Conservation (phyloP, 2,113 vertebrate genomes). For the Gobio gobio region DNA sequence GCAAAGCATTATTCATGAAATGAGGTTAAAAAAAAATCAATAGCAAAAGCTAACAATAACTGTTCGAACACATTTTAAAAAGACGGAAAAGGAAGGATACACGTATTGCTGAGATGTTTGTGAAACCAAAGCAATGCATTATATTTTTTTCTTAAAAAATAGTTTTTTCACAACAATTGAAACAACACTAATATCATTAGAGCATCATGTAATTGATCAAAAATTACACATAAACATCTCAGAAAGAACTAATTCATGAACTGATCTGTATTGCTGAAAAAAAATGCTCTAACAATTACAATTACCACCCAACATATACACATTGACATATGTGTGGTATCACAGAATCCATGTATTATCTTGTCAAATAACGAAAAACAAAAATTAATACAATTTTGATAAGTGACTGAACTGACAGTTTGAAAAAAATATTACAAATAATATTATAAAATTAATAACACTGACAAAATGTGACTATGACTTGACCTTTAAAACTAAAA, state of each 20-base stretch:
- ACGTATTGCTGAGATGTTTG: background rate
- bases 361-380: background rate
- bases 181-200: background rate
- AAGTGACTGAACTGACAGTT: background rate
- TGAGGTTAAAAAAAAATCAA: constrained; percentile 1
- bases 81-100: background rate
- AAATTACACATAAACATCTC: background rate
- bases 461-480: background rate
- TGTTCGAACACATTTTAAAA: background rate
- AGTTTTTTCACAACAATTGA: background rate
- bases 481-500: background rate
- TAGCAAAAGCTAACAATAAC: background rate
- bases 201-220: no score
- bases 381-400: background rate
- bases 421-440: background rate
- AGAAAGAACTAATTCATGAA: background rate
- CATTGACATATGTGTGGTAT: no score
- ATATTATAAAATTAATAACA: background rate
- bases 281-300: background rate
- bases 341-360: background rate
- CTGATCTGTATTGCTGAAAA: background rate
- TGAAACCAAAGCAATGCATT: background rate
- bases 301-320: no score
- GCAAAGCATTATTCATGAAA: constrained; percentile 12
- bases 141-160: background rate